Conservation (phyloP, 2,113 vertebrate genomes). For the Pituophis catenifer region DNA sequence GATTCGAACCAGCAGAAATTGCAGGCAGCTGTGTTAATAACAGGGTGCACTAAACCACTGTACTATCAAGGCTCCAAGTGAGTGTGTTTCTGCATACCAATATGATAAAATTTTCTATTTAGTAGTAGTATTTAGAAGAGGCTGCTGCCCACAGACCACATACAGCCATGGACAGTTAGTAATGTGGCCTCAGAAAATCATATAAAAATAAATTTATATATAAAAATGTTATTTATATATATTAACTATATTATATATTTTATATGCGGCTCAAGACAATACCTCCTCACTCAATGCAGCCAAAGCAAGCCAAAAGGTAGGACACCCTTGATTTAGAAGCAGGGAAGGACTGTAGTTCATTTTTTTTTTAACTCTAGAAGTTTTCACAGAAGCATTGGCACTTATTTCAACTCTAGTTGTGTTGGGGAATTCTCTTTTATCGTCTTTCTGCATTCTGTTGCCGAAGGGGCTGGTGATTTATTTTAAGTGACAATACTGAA, state of each 20-base stretch:
- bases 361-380: neutral
- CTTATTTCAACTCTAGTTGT: neutral
- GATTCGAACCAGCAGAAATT: too few relatives aligned
- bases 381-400: neutral
- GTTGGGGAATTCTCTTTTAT: constrained; percentile 1
- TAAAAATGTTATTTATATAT: too few relatives aligned
- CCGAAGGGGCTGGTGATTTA: constrained; percentile 6
- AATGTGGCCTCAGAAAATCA: neutral
- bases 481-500: constrained; percentile 39
- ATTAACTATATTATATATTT: too few relatives aligned
- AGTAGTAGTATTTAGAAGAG: neutral
- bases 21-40: too few relatives aligned
- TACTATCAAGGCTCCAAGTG: too few relatives aligned
- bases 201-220: neutral
- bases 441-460: neutral
- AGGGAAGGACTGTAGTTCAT: neutral
- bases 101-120: neutral
- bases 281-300: neutral
- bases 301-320: neutral
- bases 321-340: neutral
- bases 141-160: neutral
- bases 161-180: neutral
- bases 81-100: neutral
- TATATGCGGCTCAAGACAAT: neutral
- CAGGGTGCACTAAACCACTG: too few relatives aligned